Base-by-base conservation (phyloP, 2,888 invertebrate genomes). In the Sesamia inferens region DNA sequence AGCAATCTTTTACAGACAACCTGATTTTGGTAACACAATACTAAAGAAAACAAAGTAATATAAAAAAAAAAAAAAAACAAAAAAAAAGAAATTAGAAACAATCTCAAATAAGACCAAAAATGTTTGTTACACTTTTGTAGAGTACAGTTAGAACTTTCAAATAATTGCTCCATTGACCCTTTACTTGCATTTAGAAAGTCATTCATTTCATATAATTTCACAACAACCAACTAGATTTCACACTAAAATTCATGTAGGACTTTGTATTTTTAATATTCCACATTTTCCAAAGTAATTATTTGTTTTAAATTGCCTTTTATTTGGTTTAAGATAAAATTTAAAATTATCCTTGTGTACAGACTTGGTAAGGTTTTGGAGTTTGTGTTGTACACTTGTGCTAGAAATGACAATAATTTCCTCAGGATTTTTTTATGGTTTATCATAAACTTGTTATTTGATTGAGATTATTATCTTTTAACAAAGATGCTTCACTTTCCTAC, bases 101-200 rank as follows among this genome's bases (percentile, higher is more conserved):
- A 47, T 57, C 39, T 14, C 54, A 65, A 81, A 80, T 68, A 74
- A 62, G n/a, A 74, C 47, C 24, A 83, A 77, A 79, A 66, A 86
- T 75, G 75, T 79, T 74, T 79, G 83, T 76, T 81, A 83, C 73
- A 83, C 76, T 80, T 76, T 78, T 68, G 61, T 63, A 79, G 44
- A 77, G 75, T 72, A 83, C 83, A 76, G 81, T 87, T 82, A 79
- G 72, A 77, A 82, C 79, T 81, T 85, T 81, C 79, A 82, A 83
- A 75, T 84, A 74, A 84, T 84, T 81, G 85, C 68, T 85, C 86
- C 74, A 86, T 74, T 90, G 79, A 85, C 88, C 87, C 81, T 84
- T 68, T 81, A 72, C 61, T 85, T 82, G 71, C 75, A 79, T 81
- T 88, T 89, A 89, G 89, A 90, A 89, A 89, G 89, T 88, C 66